A percentile compares a stretch with the other conserved stretches of the same genome.
Evolutionary conservation across 1,140 invertebrate species (phyloP).

Genomic region (Drosophila pandora): DNA sequence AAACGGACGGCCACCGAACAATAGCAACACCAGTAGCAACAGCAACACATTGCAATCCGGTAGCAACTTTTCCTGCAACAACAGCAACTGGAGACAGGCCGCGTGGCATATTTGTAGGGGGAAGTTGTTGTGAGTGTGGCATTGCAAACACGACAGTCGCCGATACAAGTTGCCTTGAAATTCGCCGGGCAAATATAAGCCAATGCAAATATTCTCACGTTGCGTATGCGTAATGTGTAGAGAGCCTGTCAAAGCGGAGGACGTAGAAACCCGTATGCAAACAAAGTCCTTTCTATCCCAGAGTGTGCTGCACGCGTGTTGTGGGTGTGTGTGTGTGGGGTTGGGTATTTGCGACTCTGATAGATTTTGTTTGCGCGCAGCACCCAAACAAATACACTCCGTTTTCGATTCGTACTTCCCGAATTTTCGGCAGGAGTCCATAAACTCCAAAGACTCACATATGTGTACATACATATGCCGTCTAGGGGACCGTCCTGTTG

Average conservation of each 20-base stretch:
- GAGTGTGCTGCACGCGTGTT: not conserved
- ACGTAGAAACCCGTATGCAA: constrained; percentile 30
- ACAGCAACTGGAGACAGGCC: constrained; percentile 16
- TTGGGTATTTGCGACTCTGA: constrained; percentile 14
- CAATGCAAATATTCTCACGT: constrained; percentile 68
- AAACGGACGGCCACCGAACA: constrained; percentile 28
- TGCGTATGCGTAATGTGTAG: constrained; percentile 59
- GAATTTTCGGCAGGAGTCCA: constrained; percentile 2
- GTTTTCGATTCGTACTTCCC: constrained; percentile 13
- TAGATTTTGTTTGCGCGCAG: constrained; percentile 33
- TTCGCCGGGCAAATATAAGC: constrained; percentile 60
- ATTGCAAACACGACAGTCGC: constrained; percentile 50
- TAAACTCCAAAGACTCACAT: not conserved
- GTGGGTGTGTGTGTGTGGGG: not conserved
- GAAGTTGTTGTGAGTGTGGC: constrained; percentile 47
- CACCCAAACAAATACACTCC: constrained; percentile 40
- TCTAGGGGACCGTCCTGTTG: constrained; percentile 12
- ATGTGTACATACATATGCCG: not conserved
- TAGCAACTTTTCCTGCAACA: constrained; percentile 12
- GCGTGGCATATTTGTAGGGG: constrained; percentile 55
- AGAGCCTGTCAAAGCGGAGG: constrained; percentile 22
- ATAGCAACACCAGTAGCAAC: not conserved
- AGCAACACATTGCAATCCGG: constrained; percentile 26
- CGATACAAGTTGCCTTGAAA: constrained; percentile 55
- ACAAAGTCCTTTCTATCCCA: constrained; percentile 9